Conservation (phyloP, 2,113 vertebrate species). For the Ammodytes marinus region DNA sequence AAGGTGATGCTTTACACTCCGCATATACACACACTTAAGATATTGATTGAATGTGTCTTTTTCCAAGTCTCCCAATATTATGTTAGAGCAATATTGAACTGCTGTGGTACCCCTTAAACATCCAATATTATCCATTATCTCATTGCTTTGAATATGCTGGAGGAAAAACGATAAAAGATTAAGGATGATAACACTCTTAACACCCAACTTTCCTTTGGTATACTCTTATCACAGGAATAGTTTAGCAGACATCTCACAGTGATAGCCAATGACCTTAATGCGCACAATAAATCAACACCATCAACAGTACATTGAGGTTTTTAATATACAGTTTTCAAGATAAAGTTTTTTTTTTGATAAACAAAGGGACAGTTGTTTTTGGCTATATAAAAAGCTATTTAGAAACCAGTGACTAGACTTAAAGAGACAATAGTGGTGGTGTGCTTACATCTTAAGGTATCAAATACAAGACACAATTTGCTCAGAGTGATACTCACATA, state of each 20-base stretch:
- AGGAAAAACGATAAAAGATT: conserved; percentile 12
- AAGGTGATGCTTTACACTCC: too few relatives aligned
- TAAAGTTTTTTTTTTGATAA: conserved; percentile 81
- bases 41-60: neutral
- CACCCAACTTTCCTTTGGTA: neutral
- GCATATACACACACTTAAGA: too few relatives aligned
- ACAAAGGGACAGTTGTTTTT: conserved; percentile 80
- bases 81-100: neutral
- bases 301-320: conserved; percentile 72
- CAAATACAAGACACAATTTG: conserved; percentile 80
- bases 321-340: conserved; percentile 82
- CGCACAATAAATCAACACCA: conserved; percentile 28
- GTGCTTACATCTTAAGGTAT: conserved; percentile 81
- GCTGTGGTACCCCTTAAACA: neutral
- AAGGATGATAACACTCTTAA: conserved; percentile 6
- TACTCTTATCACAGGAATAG: neutral
- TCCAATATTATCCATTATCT: conserved; percentile 28
- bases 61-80: neutral
- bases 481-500: conserved; percentile 76
- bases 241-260: neutral
- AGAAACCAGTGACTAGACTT: conserved; percentile 83
- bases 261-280: neutral
- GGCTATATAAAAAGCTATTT: conserved; percentile 87
- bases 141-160: conserved; percentile 9
- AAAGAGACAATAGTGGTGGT: conserved; percentile 74